Evolutionary conservation across 1,140 invertebrate species (phyloP).

Genomic region (Caenorhabditis brenneri): DNA sequence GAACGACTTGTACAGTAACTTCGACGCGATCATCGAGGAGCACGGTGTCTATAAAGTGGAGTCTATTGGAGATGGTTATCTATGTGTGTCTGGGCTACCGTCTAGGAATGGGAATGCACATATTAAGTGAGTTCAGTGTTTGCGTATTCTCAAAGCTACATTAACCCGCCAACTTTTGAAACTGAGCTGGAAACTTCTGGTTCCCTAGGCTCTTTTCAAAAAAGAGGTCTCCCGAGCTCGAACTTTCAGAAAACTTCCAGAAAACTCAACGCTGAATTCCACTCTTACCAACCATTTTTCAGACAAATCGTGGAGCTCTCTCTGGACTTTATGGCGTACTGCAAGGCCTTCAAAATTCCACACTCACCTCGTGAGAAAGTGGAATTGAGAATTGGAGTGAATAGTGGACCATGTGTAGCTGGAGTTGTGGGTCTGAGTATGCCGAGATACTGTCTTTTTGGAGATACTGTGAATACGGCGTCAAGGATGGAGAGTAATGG

Average conservation of each 20-base stretch:
- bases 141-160: no score
- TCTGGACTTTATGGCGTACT: slow-evolving; percentile 48
- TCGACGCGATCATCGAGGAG: slow-evolving; percentile 91
- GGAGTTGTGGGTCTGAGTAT: slow-evolving; percentile 85
- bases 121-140: slow-evolving; percentile 5
- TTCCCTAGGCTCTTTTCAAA: not conserved
- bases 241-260: no score
- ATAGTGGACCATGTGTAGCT: slow-evolving; percentile 74
- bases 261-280: not conserved
- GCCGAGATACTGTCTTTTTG: slow-evolving; percentile 78
- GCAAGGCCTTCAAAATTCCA: slow-evolving; percentile 46
- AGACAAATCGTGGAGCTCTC: slow-evolving; percentile 73
- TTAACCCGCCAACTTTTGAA: no score
- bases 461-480: slow-evolving; percentile 78
- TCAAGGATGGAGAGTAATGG: slow-evolving; percentile 60
- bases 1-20: slow-evolving; percentile 91
- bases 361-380: slow-evolving; percentile 51
- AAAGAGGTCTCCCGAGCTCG: no score
- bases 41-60: slow-evolving; percentile 92
- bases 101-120: slow-evolving; percentile 72
- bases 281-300: slow-evolving; percentile 71
- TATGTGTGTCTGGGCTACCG: slow-evolving; percentile 77
- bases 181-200: no score
- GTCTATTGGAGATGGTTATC: slow-evolving; percentile 84
- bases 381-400: slow-evolving; percentile 51